Evolutionary conservation across 2,797 vertebrate genomes (phyloP), one percentile per base, ranked within the genome.

Genomic region (Peromyscus aztecus): DNA sequence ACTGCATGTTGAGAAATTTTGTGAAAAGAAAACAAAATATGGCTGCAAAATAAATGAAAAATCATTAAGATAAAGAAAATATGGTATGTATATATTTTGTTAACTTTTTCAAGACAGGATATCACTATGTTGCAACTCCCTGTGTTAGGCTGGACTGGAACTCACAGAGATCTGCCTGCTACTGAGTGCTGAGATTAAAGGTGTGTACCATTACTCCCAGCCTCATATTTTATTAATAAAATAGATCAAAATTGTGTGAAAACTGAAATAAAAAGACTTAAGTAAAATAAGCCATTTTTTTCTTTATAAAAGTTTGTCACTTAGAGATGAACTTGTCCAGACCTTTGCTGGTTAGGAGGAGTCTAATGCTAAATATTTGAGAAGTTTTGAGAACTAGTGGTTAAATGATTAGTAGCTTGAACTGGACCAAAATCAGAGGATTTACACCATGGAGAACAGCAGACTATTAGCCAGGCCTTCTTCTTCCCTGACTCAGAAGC

Each of bases 21-120:
- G 8, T 83, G 75, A 85, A 75, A 82, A 94, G 76, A 40, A 29
- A 71, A 73, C 65, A 87, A 57, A 81, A 94, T 65, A 63, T 71
- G 9, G 3, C 61, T 55, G 65, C 13, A 29, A 55, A 78, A 77
- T 65, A 88, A 65, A 94, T 90, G 91, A 2, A 78, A 82, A 63
- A 27, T 3, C 76, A 89, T 34, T 14, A 46, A 8, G 11, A 37
- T 65, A 57, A 80, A 82, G 29, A 73, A 49, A 71, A 76, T 52
- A 52, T 59, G 21, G 13, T 17, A 61, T 61, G 21, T 29, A 61
- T 61, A 37, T 29, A 40, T 40, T 43, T 40, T 82, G 61, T 82
- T 82, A 4, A 17, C 27, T 82, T 61, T 17, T 40, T 31, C 2
- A 11, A 49, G 76, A 52, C 46, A 78, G 46, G 29, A 8, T 52